These are phyloP conservation scores for Scytalopus superciliaris DNA, from an alignment of 2,113 vertebrate genomes.

Conservation along the genomic window DNA sequence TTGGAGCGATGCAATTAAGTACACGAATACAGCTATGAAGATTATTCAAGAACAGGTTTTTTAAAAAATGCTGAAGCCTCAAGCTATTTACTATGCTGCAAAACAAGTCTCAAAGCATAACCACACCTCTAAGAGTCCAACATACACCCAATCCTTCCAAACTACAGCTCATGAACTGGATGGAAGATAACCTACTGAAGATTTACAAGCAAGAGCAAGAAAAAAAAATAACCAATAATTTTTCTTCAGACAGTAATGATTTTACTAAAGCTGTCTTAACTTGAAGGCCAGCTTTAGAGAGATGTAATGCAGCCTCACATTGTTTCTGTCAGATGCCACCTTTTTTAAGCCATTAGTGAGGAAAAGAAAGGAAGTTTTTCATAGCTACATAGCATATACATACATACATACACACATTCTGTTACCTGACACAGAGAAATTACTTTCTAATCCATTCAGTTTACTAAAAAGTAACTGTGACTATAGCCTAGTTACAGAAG, in stretches of 20 bases:
- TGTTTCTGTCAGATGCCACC: background rate
- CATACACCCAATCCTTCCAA: background rate
- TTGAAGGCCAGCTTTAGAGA: background rate
- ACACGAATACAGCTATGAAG: conserved; percentile 47
- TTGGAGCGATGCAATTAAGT: conserved; percentile 20
- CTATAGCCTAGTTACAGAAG: background rate
- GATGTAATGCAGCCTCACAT: background rate
- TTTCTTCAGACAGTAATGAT: background rate
- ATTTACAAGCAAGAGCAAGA: conserved; percentile 18
- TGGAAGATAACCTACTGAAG: background rate
- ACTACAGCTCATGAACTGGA: background rate
- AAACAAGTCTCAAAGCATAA: conserved; percentile 40
- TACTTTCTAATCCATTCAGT: background rate
- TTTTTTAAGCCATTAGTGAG: background rate
- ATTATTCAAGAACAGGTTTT: conserved; percentile 34
- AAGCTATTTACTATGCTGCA: conserved; percentile 29
- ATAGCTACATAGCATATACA: background rate
- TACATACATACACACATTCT: background rate
- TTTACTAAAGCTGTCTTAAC: background rate
- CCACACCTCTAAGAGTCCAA: background rate
- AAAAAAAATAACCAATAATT: background rate
- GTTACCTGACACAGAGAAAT: background rate
- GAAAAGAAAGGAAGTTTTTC: background rate
- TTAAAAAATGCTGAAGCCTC: conserved; percentile 7
- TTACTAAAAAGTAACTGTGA: background rate